Evolutionary conservation across 2,888 invertebrate genomes (phyloP).

Genomic region (Chirona hameri): DNA sequence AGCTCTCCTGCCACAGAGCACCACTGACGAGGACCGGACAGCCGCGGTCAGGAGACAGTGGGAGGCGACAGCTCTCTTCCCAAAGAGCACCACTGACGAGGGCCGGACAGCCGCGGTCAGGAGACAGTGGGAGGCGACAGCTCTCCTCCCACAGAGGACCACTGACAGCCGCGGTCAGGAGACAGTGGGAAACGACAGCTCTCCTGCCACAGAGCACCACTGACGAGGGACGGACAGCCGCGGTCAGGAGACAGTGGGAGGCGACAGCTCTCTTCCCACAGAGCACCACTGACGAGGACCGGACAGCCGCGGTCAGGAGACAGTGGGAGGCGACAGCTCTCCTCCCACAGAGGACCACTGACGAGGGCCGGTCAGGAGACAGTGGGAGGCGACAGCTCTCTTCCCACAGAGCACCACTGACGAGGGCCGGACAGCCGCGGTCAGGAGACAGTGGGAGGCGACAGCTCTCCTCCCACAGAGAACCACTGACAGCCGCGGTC

Average conservation of each 20-base stretch:
- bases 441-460: background rate
- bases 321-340: constrained; percentile 42
- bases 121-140: background rate
- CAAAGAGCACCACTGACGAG: constrained; percentile 41
- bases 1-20: constrained; percentile 48
- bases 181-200: constrained; percentile 41
- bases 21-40: no score
- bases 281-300: constrained; percentile 40
- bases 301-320: background rate
- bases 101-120: no score
- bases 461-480: constrained; percentile 48
- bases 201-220: constrained; percentile 43
- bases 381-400: constrained; percentile 42
- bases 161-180: background rate
- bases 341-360: constrained; percentile 42
- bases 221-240: no score
- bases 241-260: background rate
- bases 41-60: background rate
- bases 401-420: constrained; percentile 42
- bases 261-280: constrained; percentile 45
- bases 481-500: background rate
- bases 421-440: no score
- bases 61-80: constrained; percentile 43
- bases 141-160: constrained; percentile 48
- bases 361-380: background rate